Conservation (phyloP, 2,888 invertebrate genomes). For the Liopterus haemorrhoidalis region DNA sequence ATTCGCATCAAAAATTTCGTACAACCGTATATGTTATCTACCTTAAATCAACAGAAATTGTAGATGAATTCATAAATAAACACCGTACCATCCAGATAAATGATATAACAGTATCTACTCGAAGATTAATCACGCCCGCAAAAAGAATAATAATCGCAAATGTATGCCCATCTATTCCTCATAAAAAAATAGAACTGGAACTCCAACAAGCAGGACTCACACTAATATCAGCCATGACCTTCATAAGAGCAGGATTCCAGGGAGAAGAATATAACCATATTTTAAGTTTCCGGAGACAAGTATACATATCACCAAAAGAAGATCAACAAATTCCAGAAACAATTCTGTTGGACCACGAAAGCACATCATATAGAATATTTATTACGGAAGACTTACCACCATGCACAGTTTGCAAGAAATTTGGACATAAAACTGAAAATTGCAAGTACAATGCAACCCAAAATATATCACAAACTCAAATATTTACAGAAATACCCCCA, state of each 20-base stretch:
- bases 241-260: conserved; percentile 23
- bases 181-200: conserved; percentile 21
- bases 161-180: conserved; percentile 28
- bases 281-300: conserved; percentile 27
- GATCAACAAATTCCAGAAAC: conserved; percentile 20
- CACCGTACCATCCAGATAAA: conserved; percentile 2
- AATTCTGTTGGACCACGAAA: conserved; percentile 15
- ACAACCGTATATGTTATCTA: conserved; percentile 9
- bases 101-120: not conserved
- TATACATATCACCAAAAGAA: conserved; percentile 24
- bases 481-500: too few species aligned
- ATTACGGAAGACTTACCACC: conserved; percentile 10
- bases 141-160: conserved; percentile 16
- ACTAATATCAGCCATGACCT: conserved; percentile 24
- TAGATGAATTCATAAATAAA: conserved; percentile 4
- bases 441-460: too few species aligned
- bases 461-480: too few species aligned
- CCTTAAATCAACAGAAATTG: not conserved
- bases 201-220: conserved; percentile 21
- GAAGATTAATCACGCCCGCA: conserved; percentile 3
- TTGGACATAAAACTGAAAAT: conserved; percentile 6
- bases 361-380: conserved; percentile 14
- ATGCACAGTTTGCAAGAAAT: conserved; percentile 17
- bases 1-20: conserved; percentile 7
- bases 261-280: conserved; percentile 24